Evolutionary conservation across 2,113 vertebrate genomes (phyloP).

Genomic region (Cnemophilus loriae): DNA sequence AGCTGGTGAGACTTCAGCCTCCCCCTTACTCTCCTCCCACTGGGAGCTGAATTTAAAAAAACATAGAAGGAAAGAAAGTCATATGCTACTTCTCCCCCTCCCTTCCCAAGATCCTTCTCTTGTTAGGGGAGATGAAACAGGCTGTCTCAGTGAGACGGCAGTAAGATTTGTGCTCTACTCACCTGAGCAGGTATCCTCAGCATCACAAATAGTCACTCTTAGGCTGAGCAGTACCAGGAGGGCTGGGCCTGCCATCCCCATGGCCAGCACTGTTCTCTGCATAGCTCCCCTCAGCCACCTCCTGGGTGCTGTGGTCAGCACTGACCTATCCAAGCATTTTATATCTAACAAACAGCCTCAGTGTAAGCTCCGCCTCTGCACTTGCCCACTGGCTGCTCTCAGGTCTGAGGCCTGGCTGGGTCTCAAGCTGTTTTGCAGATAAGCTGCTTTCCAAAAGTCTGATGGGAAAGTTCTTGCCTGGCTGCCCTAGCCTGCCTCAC

Average conservation of each 20-base stretch:
- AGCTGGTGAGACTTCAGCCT: neutral
- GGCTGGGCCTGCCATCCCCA: neutral
- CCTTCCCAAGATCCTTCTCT: neutral
- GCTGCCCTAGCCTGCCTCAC: neutral
- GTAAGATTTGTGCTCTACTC: neutral
- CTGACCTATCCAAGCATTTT: neutral
- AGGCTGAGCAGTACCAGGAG: neutral
- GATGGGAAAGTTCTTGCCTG: neutral
- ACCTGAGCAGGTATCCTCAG: conserved; percentile 15
- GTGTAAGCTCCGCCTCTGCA: neutral
- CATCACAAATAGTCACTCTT: neutral
- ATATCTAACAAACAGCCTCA: neutral
- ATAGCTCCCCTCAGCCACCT: neutral
- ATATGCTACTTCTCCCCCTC: neutral
- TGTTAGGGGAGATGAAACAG: neutral
- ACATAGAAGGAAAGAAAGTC: neutral
- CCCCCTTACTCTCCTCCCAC: neutral
- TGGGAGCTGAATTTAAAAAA: neutral
- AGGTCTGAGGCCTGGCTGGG: no score
- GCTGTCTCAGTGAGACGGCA: neutral
- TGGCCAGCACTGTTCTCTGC: neutral
- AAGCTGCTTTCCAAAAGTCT: neutral
- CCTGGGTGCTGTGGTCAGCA: neutral
- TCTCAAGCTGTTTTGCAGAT: neutral
- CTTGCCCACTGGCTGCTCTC: neutral